Evolutionary conservation across 2,113 vertebrate species (phyloP), one percentile per base, ranked within the genome.

Genomic region (Pseudorectes ferrugineus): DNA sequence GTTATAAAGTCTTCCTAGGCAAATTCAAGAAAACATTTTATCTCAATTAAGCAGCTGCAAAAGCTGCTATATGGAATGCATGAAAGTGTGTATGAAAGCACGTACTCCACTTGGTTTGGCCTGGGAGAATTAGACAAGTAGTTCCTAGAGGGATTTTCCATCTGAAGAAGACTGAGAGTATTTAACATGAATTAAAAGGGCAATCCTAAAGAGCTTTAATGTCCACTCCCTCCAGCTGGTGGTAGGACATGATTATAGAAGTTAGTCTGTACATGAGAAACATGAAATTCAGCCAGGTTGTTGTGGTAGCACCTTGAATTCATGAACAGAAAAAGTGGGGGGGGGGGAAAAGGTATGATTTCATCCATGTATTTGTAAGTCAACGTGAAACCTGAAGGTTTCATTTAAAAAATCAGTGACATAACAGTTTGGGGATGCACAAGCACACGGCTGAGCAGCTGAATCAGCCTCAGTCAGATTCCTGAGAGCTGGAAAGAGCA

Each of bases 351-450:
- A 43, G 5, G 11, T 29, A 57, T 36, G 3, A 83, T 58, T 58
- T 51, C 26, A 66, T 51, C 67, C 63, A 22, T 5, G 16, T 55
- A 65, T 38, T 35, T 77, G 3, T 70, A 61, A 71, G 18, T 62
- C 54, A 43, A 19, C 0, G 0, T 18, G 28, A 68, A 65, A 43
- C 11, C 14, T 59, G 2, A 66, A 43, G 17, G 33, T 54, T 89
- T 91, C 21, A 49, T 62, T 48, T 9, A n/a, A 65, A 67, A 79
- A 26, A n/a, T 11, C 16, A 13, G 48, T 29, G 31, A 40, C 5
- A 0, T 26, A 52, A 62, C 3, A 10, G 35, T 68, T 42, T 22
- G 29, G 38, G 36, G 43, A 52, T 74, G 26, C 0, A 0, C 17
- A 67, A 61, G 36, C 33, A 71, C 17, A n/a, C 0, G 5, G 62